Percentiles rank a stretch among this genome's conserved stretches.
These are phyloP conservation scores for Semnornis frantzii DNA, from an alignment of 2,113 vertebrate species.

Conservation along the genomic window DNA sequence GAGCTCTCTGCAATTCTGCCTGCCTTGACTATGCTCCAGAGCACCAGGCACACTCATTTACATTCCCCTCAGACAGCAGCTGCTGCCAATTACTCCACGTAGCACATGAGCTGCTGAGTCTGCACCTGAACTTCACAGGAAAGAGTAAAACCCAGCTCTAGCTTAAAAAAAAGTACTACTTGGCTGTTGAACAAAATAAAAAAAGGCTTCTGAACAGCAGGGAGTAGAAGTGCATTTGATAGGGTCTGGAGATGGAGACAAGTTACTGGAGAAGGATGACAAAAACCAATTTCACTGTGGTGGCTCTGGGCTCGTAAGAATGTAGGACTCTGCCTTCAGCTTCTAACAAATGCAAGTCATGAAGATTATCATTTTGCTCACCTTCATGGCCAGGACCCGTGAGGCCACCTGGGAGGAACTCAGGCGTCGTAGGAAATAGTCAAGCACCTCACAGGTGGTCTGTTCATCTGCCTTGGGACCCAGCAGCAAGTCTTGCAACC, in stretches of 20 bases:
- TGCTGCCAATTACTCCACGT: background rate
- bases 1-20: background rate
- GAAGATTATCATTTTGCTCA: conserved; percentile 49
- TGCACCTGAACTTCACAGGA: background rate
- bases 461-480: conserved; percentile 95
- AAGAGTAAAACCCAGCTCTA: background rate
- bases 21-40: background rate
- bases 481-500: conserved; percentile 93
- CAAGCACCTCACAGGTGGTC: conserved; percentile 95
- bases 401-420: conserved; percentile 96
- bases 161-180: background rate
- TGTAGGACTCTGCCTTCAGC: background rate
- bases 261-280: background rate
- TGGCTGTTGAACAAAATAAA: background rate
- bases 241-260: background rate
- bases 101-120: background rate
- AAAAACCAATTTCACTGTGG: background rate
- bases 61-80: background rate
- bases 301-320: background rate
- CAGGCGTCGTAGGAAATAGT: conserved; percentile 95
- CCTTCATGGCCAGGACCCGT: conserved; percentile 95
- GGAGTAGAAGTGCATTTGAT: background rate
- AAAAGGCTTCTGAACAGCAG: background rate
- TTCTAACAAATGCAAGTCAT: background rate
- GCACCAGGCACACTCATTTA: background rate